A percentile compares a stretch with the other conserved stretches of the same genome.
These are phyloP conservation scores for Macaria notata DNA, from an alignment of 2,888 invertebrate species.

Conservation along the genomic window DNA sequence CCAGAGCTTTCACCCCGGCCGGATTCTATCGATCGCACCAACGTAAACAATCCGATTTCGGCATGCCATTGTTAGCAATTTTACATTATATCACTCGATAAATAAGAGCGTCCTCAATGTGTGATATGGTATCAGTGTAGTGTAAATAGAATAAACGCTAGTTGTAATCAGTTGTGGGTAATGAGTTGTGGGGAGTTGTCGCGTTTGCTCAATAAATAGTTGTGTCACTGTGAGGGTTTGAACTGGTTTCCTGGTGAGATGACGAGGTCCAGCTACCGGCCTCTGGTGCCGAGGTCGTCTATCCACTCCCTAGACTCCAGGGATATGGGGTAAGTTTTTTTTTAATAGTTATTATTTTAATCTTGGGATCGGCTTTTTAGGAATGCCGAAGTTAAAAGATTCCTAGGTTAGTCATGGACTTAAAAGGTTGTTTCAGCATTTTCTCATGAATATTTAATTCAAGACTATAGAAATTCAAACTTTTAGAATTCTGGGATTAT, in stretches of 20 bases:
- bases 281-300: constrained; percentile 69
- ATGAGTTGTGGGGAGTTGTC: constrained; percentile 40
- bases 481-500: too few relatives aligned
- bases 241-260: constrained; percentile 40
- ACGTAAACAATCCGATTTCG: constrained; percentile 58
- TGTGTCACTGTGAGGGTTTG: constrained; percentile 22
- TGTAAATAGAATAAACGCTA: constrained; percentile 36
- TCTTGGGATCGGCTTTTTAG: too few relatives aligned
- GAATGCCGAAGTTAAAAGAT: too few relatives aligned
- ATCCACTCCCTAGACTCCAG: constrained; percentile 65
- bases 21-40: constrained; percentile 65
- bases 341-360: background rate
- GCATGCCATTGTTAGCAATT: constrained; percentile 45
- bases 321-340: constrained; percentile 63
- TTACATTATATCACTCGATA: constrained; percentile 33
- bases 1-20: constrained; percentile 65
- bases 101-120: constrained; percentile 42
- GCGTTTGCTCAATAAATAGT: constrained; percentile 51
- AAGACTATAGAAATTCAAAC: too few relatives aligned
- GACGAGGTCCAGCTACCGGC: constrained; percentile 74
- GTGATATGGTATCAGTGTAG: constrained; percentile 49
- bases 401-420: too few relatives aligned
- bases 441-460: too few relatives aligned
- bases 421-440: too few relatives aligned
- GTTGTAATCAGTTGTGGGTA: constrained; percentile 54